These are phyloP conservation scores for Ibidorhyncha struthersii DNA, from an alignment of 2,113 vertebrate genomes.

Conservation along the genomic window DNA sequence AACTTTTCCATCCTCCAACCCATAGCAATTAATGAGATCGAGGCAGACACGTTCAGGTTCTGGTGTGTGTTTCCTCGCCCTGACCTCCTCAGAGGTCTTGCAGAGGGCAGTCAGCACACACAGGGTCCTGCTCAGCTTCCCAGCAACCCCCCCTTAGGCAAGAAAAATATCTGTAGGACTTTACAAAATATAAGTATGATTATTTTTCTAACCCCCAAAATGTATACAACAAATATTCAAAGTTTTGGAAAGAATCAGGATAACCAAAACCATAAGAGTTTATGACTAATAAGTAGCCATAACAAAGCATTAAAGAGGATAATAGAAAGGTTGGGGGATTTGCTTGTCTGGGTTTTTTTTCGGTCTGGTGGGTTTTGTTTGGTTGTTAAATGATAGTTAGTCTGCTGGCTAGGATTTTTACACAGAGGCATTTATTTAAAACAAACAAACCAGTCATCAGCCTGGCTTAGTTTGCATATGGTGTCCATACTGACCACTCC, in stretches of 20 bases:
- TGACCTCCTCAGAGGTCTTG: neutral
- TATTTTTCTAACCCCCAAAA: neutral
- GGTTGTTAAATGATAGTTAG: too few relatives aligned
- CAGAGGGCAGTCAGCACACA: neutral
- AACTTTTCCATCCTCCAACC: neutral
- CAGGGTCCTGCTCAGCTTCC: neutral
- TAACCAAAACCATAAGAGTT: neutral
- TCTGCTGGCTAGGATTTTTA: neutral
- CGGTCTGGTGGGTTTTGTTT: too few relatives aligned
- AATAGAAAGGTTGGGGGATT: accelerated
- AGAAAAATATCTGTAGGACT: neutral
- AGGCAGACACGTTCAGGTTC: neutral
- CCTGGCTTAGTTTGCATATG: accelerated
- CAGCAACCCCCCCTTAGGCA: neutral
- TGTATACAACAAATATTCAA: neutral
- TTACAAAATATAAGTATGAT: neutral
- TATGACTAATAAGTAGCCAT: neutral
- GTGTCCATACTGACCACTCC: accelerated
- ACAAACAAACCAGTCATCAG: neutral
- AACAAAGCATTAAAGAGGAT: neutral
- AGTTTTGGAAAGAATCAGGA: neutral
- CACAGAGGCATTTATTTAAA: neutral
- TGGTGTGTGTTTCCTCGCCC: accelerated
- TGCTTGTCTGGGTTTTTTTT: neutral
- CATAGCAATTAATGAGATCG: neutral